Evolutionary conservation across 2,888 invertebrate species (phyloP), one percentile per base, ranked within the genome.

Genomic region (Aspidiotus rigidus): DNA sequence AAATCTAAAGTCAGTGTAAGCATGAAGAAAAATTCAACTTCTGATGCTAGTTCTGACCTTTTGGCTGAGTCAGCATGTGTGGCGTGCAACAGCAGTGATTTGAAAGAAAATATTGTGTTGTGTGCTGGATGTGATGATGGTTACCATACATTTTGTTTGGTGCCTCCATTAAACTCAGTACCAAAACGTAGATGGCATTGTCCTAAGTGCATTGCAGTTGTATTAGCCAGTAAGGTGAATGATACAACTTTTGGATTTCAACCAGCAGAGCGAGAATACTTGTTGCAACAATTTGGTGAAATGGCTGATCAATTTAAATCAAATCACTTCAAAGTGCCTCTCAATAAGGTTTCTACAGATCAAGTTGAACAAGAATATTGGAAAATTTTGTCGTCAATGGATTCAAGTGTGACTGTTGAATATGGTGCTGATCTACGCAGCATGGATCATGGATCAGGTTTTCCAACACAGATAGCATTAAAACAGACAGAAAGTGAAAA

Each of bases 261-360:
- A 77, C 98, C 99, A 77, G 94, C 97, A 0, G 86, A 90, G 72
- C 84, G 90, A 16, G 93, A 93, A 76, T 99, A 98, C 79, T 94
- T 93, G 0, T 81, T 99, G 69, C 93, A 94, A 76, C 90, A 94
- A 76, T 99, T 99, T 80, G 96, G 97, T 0, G 93, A 96, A 79
- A 98, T 96, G 94, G 99, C 99, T 0, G 97, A 99, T 80, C 90
- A 93, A 77, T 99, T 99, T 80, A 99, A 99, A 77, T 88, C 90
- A 1, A 93, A 96, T 75, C 98, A 98, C 78, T 99, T 99, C 80
- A 93, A 93, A 74, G 93, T 90, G 88, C 93, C 93, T 1, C 93
- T 92, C 69, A 93, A 95, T 80, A 84, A 90, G 83, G 93, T 96
- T 64, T 89, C 93, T 8, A 88, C 89, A 0, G 83, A 86, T 16